A percentile compares a stretch with the other conserved stretches of the same genome.
phyloP scores from a whole-genome alignment of 2,113 vertebrate genomes.

The Pica pica region DNA sequence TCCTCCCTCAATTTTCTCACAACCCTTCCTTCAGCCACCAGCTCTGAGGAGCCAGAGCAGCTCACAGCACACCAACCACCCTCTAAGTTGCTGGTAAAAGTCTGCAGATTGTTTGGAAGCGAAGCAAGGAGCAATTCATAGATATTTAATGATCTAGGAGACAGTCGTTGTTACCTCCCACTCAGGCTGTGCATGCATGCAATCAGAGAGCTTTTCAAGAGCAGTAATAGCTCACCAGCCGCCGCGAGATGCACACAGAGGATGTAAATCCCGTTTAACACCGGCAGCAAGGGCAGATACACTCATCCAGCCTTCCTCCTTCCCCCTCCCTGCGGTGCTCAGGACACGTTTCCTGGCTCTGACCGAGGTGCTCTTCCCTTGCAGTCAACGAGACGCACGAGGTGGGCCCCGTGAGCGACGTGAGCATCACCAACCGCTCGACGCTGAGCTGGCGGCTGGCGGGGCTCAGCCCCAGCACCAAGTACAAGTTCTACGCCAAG shows the following conservation, averaged over 20 bases:
- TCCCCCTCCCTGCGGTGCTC: not conserved
- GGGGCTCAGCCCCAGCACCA: constrained; percentile 81
- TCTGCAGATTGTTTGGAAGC: not conserved
- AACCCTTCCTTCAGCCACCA: not conserved
- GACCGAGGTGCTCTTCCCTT: constrained; percentile 11
- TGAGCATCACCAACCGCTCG: constrained; percentile 76
- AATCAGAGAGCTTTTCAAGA: not conserved
- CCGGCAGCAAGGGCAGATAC: not conserved
- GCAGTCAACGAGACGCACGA: constrained; percentile 89
- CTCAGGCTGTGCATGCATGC: not conserved
- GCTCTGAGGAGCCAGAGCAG: not conserved
- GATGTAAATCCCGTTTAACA: not conserved
- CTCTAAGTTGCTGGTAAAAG: not conserved
- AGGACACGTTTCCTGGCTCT: not conserved
- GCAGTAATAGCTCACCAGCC: not conserved
- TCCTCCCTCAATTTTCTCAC: not conserved
- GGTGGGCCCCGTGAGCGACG: constrained; percentile 72
- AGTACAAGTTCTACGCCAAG: constrained; percentile 89
- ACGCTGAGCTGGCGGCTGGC: constrained; percentile 78
- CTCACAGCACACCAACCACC: not conserved
- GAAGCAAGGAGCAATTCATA: not conserved
- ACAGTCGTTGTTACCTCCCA: not conserved
- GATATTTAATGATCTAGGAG: not conserved
- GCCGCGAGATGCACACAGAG: not conserved
- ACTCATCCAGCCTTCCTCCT: not conserved